Base-by-base conservation (phyloP, 1,140 invertebrate species). In the Solenopsis fugax region DNA sequence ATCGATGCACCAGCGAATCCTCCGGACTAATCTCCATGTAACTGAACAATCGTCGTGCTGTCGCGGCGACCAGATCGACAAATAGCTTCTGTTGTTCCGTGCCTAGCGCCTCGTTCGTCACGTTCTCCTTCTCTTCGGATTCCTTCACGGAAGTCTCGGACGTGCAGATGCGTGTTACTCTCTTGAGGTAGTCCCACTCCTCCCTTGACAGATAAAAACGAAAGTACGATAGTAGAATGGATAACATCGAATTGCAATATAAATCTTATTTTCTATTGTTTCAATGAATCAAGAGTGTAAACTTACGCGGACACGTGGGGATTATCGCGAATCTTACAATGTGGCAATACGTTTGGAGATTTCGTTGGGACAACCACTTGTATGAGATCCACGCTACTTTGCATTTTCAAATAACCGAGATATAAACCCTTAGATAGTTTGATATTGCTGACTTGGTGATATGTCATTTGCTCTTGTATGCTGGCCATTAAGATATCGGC, bases 381-480 rank as follows among this genome's bases (percentile, higher is more conserved):
- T 52, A 99, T 98, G 4, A 98, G 96, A 94, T 99, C 99, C 71
- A 99, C 98, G 7, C 98, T 99, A 91, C 98, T 99, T 92, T 98
- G 98, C 96, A 99, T 97, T 94, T 99, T 99, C 62, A 99, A 95
- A 95, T 99, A 99, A 24, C 98, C 98, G 82, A 99, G 95, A 94
- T 99, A 99, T 7, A 99, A 96, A 0, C 99, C 99, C 71, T 97
- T 97, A 0, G 96, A 96, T 24, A 99, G 93, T 87, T 97, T 97
- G 60, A 98, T 97, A 82, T 97, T 96, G 81, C 98, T 98, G 29
- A 97, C 97, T 96, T 99, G 98, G 93, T 99, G 97, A 94, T 99
- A 99, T 45, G 97, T 96, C 81, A 99, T 98, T 96, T 99, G 98
- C 76, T 99, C 98, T 89, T 97, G 97, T 78, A 98, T 97, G 21